Base-by-base conservation (phyloP, 2,888 invertebrate species). In the Linnaemya tessellans region DNA sequence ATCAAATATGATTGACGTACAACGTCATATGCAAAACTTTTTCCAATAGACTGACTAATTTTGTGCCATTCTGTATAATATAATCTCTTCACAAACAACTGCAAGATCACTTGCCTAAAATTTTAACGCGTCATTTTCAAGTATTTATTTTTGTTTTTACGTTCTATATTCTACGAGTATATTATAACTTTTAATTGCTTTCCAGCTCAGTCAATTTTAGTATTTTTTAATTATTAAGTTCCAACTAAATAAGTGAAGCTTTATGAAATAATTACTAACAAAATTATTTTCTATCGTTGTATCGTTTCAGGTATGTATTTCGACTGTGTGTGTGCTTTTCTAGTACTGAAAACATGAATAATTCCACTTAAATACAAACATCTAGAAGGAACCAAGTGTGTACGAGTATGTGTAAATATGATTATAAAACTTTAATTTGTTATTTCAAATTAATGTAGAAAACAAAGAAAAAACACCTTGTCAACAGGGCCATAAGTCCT, bases 391-490 rank as follows among this genome's bases (percentile, higher is more conserved):
- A 11, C 30, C 0, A 58, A n/a, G 30, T 30, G 2, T 58, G 30
- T 58, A 25, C 22, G n/a, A n/a, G 15, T 15, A 20, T 54, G 8
- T 54, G 4, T 68, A 38, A 18, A 1, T 41, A 41, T 41, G 4
- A 54, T n/a, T 70, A 54, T 54, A 38, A 38, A 54, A 70, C n/a
- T 38, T 54, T 54, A 54, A 70, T 70, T 22, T 54, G 54, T 41
- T 54, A 41, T 22, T 70, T 30, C 4, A 25, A 22, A 56, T 22
- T 8, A 22, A 70, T 22, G 38, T 35, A 51, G 35, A 4, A 68
- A 68, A 51, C 20, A 35, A 68, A 60, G 8, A 18, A n/a, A 43
- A 11, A 43, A 43, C 35, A 15, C 18, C 51, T 35, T 68, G 35
- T 15, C 13, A 51, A n/a, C n/a, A 38, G 13, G 15, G 9, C 9